Conservation (phyloP, 1,140 invertebrate species). For the Drosophila parvula region DNA sequence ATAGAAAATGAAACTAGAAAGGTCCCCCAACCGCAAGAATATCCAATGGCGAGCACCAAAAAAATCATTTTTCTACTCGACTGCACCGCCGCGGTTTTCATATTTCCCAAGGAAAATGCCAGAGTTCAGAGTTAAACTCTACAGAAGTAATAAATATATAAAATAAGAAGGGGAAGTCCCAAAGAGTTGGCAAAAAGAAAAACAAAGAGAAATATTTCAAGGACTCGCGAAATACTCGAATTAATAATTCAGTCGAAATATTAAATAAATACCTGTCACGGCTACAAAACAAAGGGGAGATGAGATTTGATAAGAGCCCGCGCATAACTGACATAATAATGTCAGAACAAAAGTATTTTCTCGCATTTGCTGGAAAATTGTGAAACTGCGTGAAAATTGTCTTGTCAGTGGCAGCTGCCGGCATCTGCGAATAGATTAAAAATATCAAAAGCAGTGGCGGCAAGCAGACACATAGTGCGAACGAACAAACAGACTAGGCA, state of each 20-base stretch:
- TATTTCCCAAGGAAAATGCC: constrained; percentile 15
- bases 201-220: background rate
- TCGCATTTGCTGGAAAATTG: constrained; percentile 27
- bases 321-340: constrained; percentile 56
- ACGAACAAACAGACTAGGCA: constrained; percentile 17
- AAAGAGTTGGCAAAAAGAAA: constrained; percentile 21
- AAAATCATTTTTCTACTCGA: constrained; percentile 34
- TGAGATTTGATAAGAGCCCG: constrained; percentile 17
- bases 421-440: constrained; percentile 67
- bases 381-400: constrained; percentile 69
- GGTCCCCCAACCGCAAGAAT: constrained; percentile 9
- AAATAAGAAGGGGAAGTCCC: background rate
- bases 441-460: constrained; percentile 64
- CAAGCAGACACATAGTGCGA: constrained; percentile 21
- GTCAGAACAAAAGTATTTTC: constrained; percentile 49
- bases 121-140: constrained; percentile 10
- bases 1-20: constrained; percentile 3
- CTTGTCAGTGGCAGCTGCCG: constrained; percentile 63
- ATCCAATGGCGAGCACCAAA: constrained; percentile 2
- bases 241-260: constrained; percentile 18
- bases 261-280: constrained; percentile 6
- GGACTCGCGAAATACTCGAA: background rate
- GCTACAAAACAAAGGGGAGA: constrained; percentile 20
- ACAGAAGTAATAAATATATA: constrained; percentile 24
- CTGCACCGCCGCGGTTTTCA: constrained; percentile 11